Percentiles rank a stretch among this genome's conserved stretches.
Evolutionary conservation across 1,140 invertebrate species (phyloP).

Genomic region (Mylabris phalerata): DNA sequence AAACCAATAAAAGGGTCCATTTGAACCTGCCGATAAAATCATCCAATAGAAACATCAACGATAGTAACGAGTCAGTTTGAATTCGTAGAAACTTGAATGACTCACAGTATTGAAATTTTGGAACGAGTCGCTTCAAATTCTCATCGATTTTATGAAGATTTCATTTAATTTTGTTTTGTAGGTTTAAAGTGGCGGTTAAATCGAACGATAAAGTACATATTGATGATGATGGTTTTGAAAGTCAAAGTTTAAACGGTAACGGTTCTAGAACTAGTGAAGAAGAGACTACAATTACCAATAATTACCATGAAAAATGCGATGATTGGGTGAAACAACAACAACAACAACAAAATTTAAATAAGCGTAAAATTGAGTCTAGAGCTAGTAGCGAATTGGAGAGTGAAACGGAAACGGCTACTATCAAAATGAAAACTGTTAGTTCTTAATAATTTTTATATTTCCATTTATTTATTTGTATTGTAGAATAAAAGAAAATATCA

Average conservation of each 20-base stretch:
- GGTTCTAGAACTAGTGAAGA: conserved; percentile 58
- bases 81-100: background rate
- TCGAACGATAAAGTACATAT: background rate
- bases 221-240: conserved; percentile 77
- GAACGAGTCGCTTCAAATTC: too few relatives aligned
- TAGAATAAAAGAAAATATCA: conserved; percentile 5
- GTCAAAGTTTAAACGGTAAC: conserved; percentile 66
- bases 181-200: background rate
- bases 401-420: conserved; percentile 20
- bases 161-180: too few relatives aligned
- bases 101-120: too few relatives aligned
- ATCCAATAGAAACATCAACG: background rate
- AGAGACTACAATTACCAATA: conserved; percentile 17
- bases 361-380: conserved; percentile 10
- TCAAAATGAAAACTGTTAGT: conserved; percentile 1
- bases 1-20: too few relatives aligned
- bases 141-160: background rate
- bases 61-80: background rate
- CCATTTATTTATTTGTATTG: background rate
- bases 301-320: conserved; percentile 33
- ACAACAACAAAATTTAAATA: conserved; percentile 14
- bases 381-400: conserved; percentile 27
- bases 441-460: background rate
- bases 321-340: conserved; percentile 37
- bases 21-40: too few relatives aligned